Evolutionary conservation across 1,140 invertebrate genomes (phyloP).

Genomic region (Leptoteleia sp.): DNA sequence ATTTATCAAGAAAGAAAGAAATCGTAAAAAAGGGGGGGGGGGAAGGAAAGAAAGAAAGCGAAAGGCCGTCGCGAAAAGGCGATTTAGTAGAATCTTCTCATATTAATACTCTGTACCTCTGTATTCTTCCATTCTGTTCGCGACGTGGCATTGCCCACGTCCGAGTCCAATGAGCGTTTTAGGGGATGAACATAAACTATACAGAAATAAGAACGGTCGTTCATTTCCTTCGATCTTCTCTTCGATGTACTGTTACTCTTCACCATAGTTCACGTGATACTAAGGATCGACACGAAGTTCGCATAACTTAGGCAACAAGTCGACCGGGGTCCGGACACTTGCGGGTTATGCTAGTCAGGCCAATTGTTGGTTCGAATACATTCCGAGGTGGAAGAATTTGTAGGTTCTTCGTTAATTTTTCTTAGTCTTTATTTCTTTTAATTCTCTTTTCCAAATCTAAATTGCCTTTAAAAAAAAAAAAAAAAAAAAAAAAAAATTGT

Average conservation of each 20-base stretch:
- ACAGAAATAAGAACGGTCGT: constrained; percentile 9
- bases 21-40: not conserved
- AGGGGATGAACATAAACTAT: constrained; percentile 16
- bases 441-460: too few relatives aligned
- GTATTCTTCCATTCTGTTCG: constrained; percentile 63
- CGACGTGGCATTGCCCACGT: constrained; percentile 5
- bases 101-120: constrained; percentile 65
- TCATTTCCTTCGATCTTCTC: constrained; percentile 52
- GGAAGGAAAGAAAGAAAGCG: not conserved
- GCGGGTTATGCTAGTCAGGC: constrained; percentile 49
- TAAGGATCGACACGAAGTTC: constrained; percentile 64
- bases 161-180: constrained; percentile 30
- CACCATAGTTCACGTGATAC: constrained; percentile 56
- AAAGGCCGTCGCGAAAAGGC: constrained; percentile 7
- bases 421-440: too few relatives aligned
- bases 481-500: too few relatives aligned
- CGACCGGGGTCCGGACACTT: constrained; percentile 18
- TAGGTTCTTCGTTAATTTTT: too few relatives aligned
- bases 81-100: constrained; percentile 53
- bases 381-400: too few relatives aligned
- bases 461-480: too few relatives aligned
- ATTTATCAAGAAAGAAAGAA: not conserved
- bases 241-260: constrained; percentile 60
- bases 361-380: constrained; percentile 26
- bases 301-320: constrained; percentile 45